Evolutionary conservation across 2,888 invertebrate species (phyloP), one percentile per base, ranked within the genome.

Genomic region (Leucophora obtusa): DNA sequence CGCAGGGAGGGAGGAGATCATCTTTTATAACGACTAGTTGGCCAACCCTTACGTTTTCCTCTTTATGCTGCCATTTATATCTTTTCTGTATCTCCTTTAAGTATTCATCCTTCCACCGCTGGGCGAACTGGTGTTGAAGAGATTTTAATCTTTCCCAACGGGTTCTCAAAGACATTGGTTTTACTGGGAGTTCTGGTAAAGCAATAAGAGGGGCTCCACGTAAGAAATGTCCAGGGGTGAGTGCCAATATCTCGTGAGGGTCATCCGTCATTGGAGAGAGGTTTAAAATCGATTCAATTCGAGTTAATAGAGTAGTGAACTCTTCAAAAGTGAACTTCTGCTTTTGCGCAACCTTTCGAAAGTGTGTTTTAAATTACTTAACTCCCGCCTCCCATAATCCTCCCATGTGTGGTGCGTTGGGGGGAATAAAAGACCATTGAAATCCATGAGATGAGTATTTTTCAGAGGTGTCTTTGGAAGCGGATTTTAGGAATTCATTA

Each of bases 351-450:
- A 70, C 35, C 10, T 69, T 58, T 53, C 59, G 71, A n/a, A 75
- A 71, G 18, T 78, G 81, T 7, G 11, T 50, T 10, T 79, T 82
- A 8, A 82, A 58, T 3, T 58, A 68, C 47, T 70, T 69, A 0
- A 82, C 68, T 10, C 43, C 74, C n/a, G n/a, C n/a, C n/a, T n/a
- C n/a, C n/a, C n/a, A 78, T 11, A 82, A 17, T 14, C 71, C 75
- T n/a, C 69, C 75, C 74, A 74, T 78, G 43, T 77, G 81, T 0
- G 76, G 59, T 4, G 76, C 69, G 11, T 66, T 53, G 1, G 75
- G 66, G 1, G 56, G 24, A 1, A 68, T 43, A 28, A 68, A 68
- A 0, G 7, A 14, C 66, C 66, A 68, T 5, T 68, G n/a, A 6
- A 69, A 69, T 0, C 58, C 58, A 4, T 58, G 58, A 11, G 56